Conservation (phyloP, 2,888 invertebrate species). For the Thereva unica region DNA sequence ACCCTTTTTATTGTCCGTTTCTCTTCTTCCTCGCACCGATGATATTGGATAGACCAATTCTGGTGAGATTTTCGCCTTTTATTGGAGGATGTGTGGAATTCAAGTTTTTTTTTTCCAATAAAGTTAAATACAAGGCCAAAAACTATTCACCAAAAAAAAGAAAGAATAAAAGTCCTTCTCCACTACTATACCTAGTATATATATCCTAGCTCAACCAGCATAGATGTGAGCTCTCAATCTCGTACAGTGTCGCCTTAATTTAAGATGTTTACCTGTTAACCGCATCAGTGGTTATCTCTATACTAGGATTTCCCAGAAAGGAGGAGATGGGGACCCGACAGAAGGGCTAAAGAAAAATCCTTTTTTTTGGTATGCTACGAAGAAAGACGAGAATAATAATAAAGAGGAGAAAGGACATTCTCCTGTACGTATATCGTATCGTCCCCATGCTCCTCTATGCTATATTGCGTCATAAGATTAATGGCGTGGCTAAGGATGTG, state of each 20-base stretch:
- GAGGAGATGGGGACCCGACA: neutral
- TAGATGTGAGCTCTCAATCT: conserved; percentile 5
- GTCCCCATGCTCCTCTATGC: neutral
- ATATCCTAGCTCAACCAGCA: neutral
- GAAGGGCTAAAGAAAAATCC: conserved; percentile 14
- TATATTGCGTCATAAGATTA: conserved; percentile 16
- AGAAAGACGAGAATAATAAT: no score
- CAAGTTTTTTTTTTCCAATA: neutral
- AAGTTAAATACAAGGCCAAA: neutral
- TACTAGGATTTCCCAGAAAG: conserved; percentile 6
- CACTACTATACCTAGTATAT: neutral
- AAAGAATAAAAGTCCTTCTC: neutral
- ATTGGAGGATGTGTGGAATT: neutral
- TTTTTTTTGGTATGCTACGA: neutral
- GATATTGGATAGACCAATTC: conserved; percentile 13
- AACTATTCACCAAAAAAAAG: no score
- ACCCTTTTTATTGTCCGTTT: conserved; percentile 36
- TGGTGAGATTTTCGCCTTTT: neutral
- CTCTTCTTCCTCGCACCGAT: neutral
- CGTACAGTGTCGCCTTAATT: conserved; percentile 23
- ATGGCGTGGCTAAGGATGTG: conserved; percentile 16
- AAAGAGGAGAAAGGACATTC: no score
- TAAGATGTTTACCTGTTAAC: conserved; percentile 36
- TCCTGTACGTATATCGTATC: no score
- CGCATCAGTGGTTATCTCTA: conserved; percentile 7